These are phyloP conservation scores for Aphidoletes aphidimyza DNA, from an alignment of 2,888 invertebrate genomes.

Conservation along the genomic window DNA sequence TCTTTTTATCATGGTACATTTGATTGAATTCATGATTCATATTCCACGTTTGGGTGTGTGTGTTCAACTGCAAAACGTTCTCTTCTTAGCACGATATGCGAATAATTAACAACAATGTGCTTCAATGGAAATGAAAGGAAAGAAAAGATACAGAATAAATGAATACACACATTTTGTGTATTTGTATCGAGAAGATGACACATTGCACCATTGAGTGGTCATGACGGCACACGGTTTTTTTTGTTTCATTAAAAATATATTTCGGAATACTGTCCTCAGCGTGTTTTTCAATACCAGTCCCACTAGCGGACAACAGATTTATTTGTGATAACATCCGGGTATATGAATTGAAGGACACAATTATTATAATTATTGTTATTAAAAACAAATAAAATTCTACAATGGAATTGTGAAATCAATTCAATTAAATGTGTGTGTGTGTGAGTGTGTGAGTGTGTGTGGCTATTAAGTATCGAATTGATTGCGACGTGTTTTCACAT, in stretches of 20 bases:
- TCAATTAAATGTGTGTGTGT: background rate
- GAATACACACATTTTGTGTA: background rate
- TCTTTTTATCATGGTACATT: background rate
- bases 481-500: too few relatives aligned
- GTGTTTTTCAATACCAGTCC: background rate
- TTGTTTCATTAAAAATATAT: background rate
- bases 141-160: background rate
- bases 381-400: slow-evolving; percentile 5
- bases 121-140: background rate
- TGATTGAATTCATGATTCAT: background rate
- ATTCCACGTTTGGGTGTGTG: background rate
- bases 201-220: background rate
- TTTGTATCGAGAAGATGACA: slow-evolving; percentile 21
- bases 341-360: slow-evolving; percentile 38
- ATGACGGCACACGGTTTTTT: background rate
- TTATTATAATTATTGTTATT: slow-evolving; percentile 43
- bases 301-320: background rate
- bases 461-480: too few relatives aligned
- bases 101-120: slow-evolving; percentile 30
- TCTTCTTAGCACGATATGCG: background rate
- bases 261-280: background rate
- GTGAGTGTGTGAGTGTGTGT: background rate
- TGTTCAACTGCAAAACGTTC: background rate
- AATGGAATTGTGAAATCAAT: background rate
- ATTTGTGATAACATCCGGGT: slow-evolving; percentile 36